Evolutionary conservation across 2,888 invertebrate genomes (phyloP).

Genomic region (Eueremaeus valkanovi): DNA sequence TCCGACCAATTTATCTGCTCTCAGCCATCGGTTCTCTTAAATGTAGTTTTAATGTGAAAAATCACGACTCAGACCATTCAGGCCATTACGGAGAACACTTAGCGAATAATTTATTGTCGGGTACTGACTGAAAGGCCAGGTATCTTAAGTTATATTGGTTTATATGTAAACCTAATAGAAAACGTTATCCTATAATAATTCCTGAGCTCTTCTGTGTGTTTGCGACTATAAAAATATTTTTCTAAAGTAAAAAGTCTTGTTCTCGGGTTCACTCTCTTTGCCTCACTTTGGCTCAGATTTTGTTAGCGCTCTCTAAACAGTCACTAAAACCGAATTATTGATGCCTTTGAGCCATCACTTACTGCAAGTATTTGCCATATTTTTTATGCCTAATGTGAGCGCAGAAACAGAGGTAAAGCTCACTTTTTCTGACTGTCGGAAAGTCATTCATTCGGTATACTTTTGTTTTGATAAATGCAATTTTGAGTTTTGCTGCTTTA

Average conservation of each 20-base stretch:
- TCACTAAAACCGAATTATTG: constrained; percentile 19
- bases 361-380: neutral
- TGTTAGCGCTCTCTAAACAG: constrained; percentile 22
- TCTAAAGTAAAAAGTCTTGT: constrained; percentile 28
- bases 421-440: no score
- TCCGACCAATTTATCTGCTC: neutral
- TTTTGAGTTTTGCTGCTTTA: neutral
- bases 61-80: constrained; percentile 29
- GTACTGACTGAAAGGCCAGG: constrained; percentile 7
- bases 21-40: neutral
- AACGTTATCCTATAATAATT: constrained; percentile 9
- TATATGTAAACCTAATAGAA: constrained; percentile 22
- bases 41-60: neutral
- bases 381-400: neutral
- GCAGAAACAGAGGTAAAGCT: neutral
- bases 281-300: neutral
- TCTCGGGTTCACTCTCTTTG: neutral
- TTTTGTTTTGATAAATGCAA: no score
- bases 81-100: constrained; percentile 11
- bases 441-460: no score
- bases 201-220: constrained; percentile 8
- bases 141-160: no score
- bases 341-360: constrained; percentile 24
- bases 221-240: constrained; percentile 24
- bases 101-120: constrained; percentile 32